These are phyloP conservation scores for Euplagia quadripunctaria DNA, from an alignment of 2,888 invertebrate genomes.

Conservation along the genomic window DNA sequence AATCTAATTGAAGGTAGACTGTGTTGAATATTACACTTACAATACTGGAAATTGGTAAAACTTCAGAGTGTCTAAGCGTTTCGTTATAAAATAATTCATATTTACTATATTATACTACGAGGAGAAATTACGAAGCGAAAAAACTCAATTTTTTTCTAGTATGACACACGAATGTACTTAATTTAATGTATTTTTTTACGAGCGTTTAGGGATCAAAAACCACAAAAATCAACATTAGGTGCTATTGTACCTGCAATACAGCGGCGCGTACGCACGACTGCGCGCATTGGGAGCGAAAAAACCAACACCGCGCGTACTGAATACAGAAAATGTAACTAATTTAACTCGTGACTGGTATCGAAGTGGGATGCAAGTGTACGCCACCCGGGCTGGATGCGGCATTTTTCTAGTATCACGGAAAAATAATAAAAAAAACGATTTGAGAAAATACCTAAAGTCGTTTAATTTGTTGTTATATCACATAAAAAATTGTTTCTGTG, in stretches of 20 bases:
- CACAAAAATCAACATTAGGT: background rate
- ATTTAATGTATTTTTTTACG: background rate
- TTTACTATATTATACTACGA: too few species aligned
- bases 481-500: too few species aligned
- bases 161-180: background rate
- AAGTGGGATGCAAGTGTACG: constrained; percentile 23
- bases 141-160: background rate
- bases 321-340: constrained; percentile 76
- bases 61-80: too few species aligned
- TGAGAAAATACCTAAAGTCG: background rate
- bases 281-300: constrained; percentile 70
- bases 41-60: too few species aligned
- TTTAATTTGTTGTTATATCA: too few species aligned
- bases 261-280: constrained; percentile 58
- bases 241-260: constrained; percentile 23
- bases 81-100: too few species aligned
- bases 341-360: constrained; percentile 65
- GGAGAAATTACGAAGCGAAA: too few species aligned
- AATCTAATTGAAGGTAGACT: too few species aligned
- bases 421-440: background rate
- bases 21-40: too few species aligned
- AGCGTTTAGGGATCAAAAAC: background rate
- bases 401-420: constrained; percentile 7
- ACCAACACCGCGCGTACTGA: constrained; percentile 70
- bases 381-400: constrained; percentile 46